Base-by-base conservation (phyloP, 2,113 vertebrate species). In the Myiagra hebetior region DNA sequence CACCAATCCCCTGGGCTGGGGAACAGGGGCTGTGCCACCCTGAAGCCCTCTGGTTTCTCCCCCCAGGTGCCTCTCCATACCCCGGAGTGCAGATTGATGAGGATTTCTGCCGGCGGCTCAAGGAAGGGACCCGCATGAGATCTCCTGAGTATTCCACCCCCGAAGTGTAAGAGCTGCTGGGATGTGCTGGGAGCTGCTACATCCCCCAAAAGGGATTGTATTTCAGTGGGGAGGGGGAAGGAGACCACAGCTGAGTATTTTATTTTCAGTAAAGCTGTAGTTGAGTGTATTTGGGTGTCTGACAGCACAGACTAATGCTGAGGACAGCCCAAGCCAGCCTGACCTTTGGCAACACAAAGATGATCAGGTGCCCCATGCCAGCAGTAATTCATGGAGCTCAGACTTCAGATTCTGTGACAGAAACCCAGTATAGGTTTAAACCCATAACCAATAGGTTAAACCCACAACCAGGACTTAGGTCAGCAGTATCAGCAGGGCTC, bases 51-150 rank as follows among this genome's bases (percentile, higher is more conserved):
- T 84, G 2, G 1, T 80, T 23, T 65, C n/a, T 88, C 72, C 79
- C 55, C 3, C 16, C 95, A 99, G 99, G 99, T 87, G 99, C 99
- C 62, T 99, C 99, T 18, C 99, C 99, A 0, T 99, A 99, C 96
- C 99, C 99, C 0, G 99, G 99, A 3, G 98, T 99, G 65, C 99
- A 99, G 92, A 99, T 99, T 30, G 99, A 99, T 37, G 99, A 99
- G 96, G 99, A 99, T 87, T 99, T 99, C 84, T 99, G 99, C 97
- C 99, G 98, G 83, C 96, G 98, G 41, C 98, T 99, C 82, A 99
- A 99, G 93, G 99, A 99, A 27, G 99, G 99, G 52, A 99, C 98
- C 13, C 97, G 99, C 68, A 99, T 99, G 99, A 98, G 98, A 96
- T 98, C 99, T 1, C 99, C 99, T 15, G 99, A 99, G 63, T 99